Evolutionary conservation across 1,140 invertebrate species (phyloP).

Genomic region (Parapsyche elsis): DNA sequence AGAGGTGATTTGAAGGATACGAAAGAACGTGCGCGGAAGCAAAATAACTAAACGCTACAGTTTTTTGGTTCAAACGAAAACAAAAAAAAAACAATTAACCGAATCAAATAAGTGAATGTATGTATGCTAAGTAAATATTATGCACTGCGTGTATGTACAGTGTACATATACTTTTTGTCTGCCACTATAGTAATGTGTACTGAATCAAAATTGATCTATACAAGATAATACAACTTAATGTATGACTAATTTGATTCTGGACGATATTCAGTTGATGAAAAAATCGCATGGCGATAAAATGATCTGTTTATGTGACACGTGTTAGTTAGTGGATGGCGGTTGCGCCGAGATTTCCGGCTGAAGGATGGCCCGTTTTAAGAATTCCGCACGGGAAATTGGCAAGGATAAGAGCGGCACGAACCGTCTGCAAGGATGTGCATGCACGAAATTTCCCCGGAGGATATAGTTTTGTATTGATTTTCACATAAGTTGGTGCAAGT

Average conservation of each 20-base stretch:
- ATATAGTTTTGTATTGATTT: conserved; percentile 47
- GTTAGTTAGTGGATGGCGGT: background rate
- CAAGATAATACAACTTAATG: too few species aligned
- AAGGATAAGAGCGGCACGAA: conserved; percentile 6
- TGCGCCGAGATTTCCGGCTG: background rate
- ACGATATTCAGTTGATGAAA: too few species aligned
- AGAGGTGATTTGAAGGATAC: conserved; percentile 19
- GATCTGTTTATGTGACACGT: background rate
- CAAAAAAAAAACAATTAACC: too few species aligned
- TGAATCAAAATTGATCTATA: too few species aligned
- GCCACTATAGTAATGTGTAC: too few species aligned
- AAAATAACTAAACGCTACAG: background rate
- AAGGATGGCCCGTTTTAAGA: conserved; percentile 7
- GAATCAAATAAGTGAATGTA: too few species aligned
- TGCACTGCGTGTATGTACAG: too few species aligned
- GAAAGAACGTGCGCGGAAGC: conserved; percentile 17
- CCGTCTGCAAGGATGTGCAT: conserved; percentile 24
- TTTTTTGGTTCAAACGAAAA: background rate
- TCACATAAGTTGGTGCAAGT: conserved; percentile 44
- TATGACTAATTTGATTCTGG: too few species aligned
- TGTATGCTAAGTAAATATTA: too few species aligned
- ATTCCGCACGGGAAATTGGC: conserved; percentile 9
- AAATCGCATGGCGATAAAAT: background rate
- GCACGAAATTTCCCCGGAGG: conserved; percentile 44
- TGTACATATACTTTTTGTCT: too few species aligned